Evolutionary conservation across 2,888 invertebrate genomes (phyloP).

Genomic region (Punctoribates punctum): DNA sequence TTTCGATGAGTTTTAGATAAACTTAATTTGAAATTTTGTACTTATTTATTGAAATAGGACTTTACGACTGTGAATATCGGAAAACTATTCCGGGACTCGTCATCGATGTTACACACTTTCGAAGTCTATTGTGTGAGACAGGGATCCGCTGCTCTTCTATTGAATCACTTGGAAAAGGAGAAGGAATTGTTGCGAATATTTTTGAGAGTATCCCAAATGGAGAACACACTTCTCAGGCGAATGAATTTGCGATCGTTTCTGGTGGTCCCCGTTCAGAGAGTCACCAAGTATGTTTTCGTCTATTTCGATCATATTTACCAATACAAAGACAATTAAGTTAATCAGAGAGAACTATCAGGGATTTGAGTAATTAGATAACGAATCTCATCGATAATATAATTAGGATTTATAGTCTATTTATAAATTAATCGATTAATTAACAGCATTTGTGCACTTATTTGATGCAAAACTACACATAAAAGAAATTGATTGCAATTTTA

Average conservation of each 20-base stretch:
- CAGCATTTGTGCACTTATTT: too few species aligned
- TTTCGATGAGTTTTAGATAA: neutral
- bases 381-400: too few species aligned
- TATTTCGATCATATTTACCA: neutral
- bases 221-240: slow-evolving; percentile 81
- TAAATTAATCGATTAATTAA: too few species aligned
- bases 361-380: too few species aligned
- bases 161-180: slow-evolving; percentile 88
- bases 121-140: slow-evolving; percentile 90
- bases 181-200: slow-evolving; percentile 90
- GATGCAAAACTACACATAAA: too few species aligned
- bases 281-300: slow-evolving; percentile 73
- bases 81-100: slow-evolving; percentile 78
- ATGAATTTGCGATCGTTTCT: slow-evolving; percentile 98
- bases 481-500: too few species aligned
- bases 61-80: slow-evolving; percentile 84
- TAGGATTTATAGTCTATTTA: too few species aligned
- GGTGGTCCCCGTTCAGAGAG: slow-evolving; percentile 95
- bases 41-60: slow-evolving; percentile 57
- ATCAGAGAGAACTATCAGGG: too few species aligned
- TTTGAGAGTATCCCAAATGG: slow-evolving; percentile 92
- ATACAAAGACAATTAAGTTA: too few species aligned
- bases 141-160: slow-evolving; percentile 77
- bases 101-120: slow-evolving; percentile 86
- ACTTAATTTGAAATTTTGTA: neutral